These are phyloP conservation scores for Drosophila repletoides DNA, from an alignment of 1,140 invertebrate species.

Conservation along the genomic window DNA sequence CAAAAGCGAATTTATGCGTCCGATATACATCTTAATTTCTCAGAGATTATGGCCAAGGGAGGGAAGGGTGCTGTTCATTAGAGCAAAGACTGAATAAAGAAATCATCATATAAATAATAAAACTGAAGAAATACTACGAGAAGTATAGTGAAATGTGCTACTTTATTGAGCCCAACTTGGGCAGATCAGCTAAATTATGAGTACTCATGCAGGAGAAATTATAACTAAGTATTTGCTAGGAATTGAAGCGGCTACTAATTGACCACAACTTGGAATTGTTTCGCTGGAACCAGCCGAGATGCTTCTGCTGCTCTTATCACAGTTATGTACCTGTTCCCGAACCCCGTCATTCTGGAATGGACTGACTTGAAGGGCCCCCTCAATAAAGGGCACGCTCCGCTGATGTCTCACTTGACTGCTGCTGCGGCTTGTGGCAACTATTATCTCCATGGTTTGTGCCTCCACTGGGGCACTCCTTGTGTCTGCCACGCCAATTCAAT, in stretches of 20 bases:
- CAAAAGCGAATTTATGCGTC: conserved; percentile 41
- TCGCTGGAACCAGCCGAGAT: conserved; percentile 34
- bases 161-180: conserved; percentile 45
- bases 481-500: conserved; percentile 72
- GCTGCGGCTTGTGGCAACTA: conserved; percentile 3
- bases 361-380: conserved; percentile 19
- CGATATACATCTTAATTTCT: conserved; percentile 73
- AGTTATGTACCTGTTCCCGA: conserved; percentile 50
- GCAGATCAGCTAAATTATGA: conserved; percentile 10
- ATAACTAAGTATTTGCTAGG: conserved; percentile 34
- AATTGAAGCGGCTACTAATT: conserved; percentile 32
- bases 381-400: conserved; percentile 45
- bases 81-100: neutral
- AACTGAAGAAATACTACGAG: neutral
- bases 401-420: conserved; percentile 19
- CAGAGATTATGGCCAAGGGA: conserved; percentile 57
- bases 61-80: conserved; percentile 43
- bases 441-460: conserved; percentile 13
- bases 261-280: conserved; percentile 42
- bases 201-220: conserved; percentile 20
- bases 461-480: conserved; percentile 36
- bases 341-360: conserved; percentile 34
- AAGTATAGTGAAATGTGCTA: conserved; percentile 28
- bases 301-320: conserved; percentile 65
- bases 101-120: too few relatives aligned